A percentile compares a stretch with the other conserved stretches of the same genome.
These are phyloP conservation scores for Balanococcus diminutus DNA, from an alignment of 2,888 invertebrate species.

Conservation along the genomic window DNA sequence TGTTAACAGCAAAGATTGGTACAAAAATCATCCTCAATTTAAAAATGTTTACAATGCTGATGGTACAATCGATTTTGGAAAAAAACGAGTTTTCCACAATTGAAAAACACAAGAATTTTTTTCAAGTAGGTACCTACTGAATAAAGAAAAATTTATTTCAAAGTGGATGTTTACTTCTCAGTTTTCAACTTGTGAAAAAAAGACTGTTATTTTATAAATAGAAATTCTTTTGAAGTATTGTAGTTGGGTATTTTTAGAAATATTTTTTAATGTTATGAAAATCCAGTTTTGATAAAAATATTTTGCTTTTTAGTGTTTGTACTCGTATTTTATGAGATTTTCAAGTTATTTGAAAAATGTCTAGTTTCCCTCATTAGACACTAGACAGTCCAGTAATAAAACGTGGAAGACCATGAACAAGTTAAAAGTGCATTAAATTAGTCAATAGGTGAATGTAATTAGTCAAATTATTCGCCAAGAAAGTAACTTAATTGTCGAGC, in stretches of 20 bases:
- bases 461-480: neutral
- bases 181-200: too few species aligned
- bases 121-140: too few species aligned
- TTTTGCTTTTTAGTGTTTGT: too few species aligned
- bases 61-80: constrained; percentile 59
- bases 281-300: too few species aligned
- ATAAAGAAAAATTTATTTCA: too few species aligned
- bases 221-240: too few species aligned
- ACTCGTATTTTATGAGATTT: too few species aligned
- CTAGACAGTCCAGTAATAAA: neutral
- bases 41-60: constrained; percentile 59
- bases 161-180: too few species aligned
- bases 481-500: neutral
- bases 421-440: neutral
- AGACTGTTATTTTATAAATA: too few species aligned
- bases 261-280: too few species aligned
- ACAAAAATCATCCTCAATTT: constrained; percentile 59
- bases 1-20: constrained; percentile 59
- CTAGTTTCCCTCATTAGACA: neutral
- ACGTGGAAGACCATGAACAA: neutral
- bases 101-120: neutral
- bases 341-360: neutral
- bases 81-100: constrained; percentile 58
- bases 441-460: neutral
- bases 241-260: too few species aligned